Base-by-base conservation (phyloP, 2,113 vertebrate genomes). In the Recurvirostra avosetta region DNA sequence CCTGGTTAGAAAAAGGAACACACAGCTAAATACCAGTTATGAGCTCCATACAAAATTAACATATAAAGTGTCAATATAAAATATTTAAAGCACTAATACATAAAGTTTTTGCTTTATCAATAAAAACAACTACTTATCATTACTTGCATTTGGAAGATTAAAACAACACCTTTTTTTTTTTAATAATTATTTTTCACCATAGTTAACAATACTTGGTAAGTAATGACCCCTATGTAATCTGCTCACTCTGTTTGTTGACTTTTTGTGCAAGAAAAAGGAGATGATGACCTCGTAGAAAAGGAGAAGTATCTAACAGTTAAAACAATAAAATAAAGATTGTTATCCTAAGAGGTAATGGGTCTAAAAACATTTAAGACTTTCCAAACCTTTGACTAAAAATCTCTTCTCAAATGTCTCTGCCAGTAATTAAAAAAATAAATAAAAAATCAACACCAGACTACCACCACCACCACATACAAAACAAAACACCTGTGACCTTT, bases 1-100 rank as follows among this genome's bases (percentile, higher is more conserved):
- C 99, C 99, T 99, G 70, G 68, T 94, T 90, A 71, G 5, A 81
- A 96, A 90, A 87, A 56, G 63, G 53, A 95, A 96, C n/a, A 97
- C 62, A 95, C 70, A 77, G 75, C 34, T 67, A 90, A 96, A 91
- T 91, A 95, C 7, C n/a, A 66, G 70, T 41, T 78, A 88, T 12
- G 45, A 59, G 34, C 50, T 66, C 53, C 17, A 2, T 26, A 68
- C 45, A 21, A 78, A 96, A 88, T 18, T 32, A 71, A 71, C 19
- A 71, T 4, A 23, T 30, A 3, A 67, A 84, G 30, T 8, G 8
- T 49, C 36, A 82, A 73, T 9, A 65, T 29, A 25, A 50, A 63
- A 32, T 40, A 88, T 25, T 63, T 82, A 47, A 68, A 56, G 47
- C 55, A 13, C 8, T 47, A 86, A 61, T 40, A 71, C 7, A 36